phyloP scores from a whole-genome alignment of 2,888 invertebrate species.

The Philereme vetulata region DNA sequence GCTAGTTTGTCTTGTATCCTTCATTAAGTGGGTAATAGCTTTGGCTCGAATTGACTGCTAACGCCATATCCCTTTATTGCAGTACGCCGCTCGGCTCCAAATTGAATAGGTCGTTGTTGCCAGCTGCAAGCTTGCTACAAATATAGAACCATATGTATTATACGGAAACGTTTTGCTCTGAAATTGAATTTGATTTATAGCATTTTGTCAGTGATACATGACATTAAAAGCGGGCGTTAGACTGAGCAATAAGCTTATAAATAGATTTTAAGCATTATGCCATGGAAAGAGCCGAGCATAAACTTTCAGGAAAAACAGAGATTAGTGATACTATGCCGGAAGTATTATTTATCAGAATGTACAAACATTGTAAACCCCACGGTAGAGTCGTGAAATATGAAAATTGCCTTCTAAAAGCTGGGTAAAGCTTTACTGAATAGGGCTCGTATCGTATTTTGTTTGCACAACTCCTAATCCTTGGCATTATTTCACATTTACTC shows the following conservation, averaged over 20 bases:
- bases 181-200: slow-evolving; percentile 1
- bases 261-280: not conserved
- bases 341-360: slow-evolving; percentile 27
- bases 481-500: slow-evolving; percentile 38
- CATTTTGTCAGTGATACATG: not conserved
- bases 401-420: slow-evolving; percentile 32
- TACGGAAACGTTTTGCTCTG: slow-evolving; percentile 6
- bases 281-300: not conserved
- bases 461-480: slow-evolving; percentile 34
- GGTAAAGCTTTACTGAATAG: slow-evolving; percentile 29
- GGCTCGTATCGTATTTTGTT: slow-evolving; percentile 28
- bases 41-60: slow-evolving; percentile 56
- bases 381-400: slow-evolving; percentile 29
- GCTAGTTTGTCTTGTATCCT: slow-evolving; percentile 68
- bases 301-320: slow-evolving; percentile 31
- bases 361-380: slow-evolving; percentile 28
- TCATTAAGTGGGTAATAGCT: slow-evolving; percentile 65
- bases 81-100: slow-evolving; percentile 42
- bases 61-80: slow-evolving; percentile 46
- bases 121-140: slow-evolving; percentile 20
- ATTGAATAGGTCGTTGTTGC: slow-evolving; percentile 48
- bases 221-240: not conserved
- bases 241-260: not conserved
- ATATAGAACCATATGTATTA: slow-evolving; percentile 9
- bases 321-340: slow-evolving; percentile 24